Evolutionary conservation across 2,113 vertebrate genomes (phyloP), one percentile per base, ranked within the genome.

Genomic region (Amblyopsis rosae): DNA sequence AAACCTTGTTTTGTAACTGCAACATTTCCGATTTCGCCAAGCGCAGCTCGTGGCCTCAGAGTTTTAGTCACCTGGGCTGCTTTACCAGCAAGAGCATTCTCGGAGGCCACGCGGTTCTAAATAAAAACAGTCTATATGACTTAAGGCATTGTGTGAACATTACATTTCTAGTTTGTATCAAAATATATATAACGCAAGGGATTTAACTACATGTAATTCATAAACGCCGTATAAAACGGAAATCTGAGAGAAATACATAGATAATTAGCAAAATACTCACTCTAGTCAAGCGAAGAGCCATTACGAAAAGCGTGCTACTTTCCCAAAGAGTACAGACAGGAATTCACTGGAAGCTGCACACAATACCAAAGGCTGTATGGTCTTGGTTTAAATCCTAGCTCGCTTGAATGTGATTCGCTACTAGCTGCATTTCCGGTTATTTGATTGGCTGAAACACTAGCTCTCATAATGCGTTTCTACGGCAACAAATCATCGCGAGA

Each of bases 21-120:
- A 2, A 86, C 79, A 67, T 92, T 94, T 3, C 91, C 86, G 3
- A 95, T 94, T 56, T 96, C 93, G 0, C 86, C 90, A 0, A 96
- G 86, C 0, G 91, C 94, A 0, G 88, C 85, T 57, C 93, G 86
- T 0, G 90, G 72, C 11, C 93, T 86, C 61, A 90, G 70, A 0
- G 32, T 17, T 51, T 85, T 93, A 10, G 13, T 1, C 2, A 48
- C 57, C 0, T 67, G 7, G 0, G 74, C 85, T 1, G 79, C 76
- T 70, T 92, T 95, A 1, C 60, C 90, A 0, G 73, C 66, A 56
- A 87, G 49, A 13, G 78, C 89, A 9, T 80, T 81, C 57, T 91
- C 89, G 8, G 82, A 76, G 48, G 87, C 93, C 48, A 92, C 53
- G 63, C 94, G 94, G 61, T 92, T 91, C 90, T 94, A 45, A 0